Evolutionary conservation across 2,113 vertebrate genomes (phyloP).

Genomic region (Sylvia atricapilla): DNA sequence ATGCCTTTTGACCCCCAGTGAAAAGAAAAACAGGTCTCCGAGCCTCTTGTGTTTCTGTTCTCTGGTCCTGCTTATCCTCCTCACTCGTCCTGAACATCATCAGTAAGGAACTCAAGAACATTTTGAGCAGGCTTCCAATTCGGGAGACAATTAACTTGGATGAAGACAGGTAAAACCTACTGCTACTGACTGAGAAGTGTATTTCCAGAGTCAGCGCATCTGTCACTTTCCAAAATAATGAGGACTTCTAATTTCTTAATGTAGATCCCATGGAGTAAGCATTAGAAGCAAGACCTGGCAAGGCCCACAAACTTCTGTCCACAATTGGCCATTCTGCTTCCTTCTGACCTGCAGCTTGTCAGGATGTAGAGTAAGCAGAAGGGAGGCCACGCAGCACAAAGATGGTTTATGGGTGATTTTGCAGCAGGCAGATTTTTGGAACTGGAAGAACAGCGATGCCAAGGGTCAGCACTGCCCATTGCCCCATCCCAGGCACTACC

Average conservation of each 20-base stretch:
- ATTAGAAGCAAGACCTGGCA: neutral
- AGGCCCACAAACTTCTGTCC: neutral
- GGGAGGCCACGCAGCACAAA: neutral
- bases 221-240: neutral
- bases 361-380: neutral
- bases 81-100: neutral
- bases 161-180: neutral
- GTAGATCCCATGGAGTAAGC: neutral
- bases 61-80: neutral
- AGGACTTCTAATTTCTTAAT: neutral
- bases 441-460: neutral
- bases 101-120: neutral
- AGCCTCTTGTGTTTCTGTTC: neutral
- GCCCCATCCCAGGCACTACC: neutral
- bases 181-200: neutral
- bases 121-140: neutral
- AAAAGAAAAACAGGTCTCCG: neutral
- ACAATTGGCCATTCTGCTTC: neutral
- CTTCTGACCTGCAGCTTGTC: neutral
- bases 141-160: neutral
- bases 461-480: neutral
- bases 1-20: neutral
- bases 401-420: neutral
- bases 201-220: neutral
- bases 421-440: neutral